Evolutionary conservation across 2,113 vertebrate species (phyloP).

Genomic region (Eurystomus gularis): DNA sequence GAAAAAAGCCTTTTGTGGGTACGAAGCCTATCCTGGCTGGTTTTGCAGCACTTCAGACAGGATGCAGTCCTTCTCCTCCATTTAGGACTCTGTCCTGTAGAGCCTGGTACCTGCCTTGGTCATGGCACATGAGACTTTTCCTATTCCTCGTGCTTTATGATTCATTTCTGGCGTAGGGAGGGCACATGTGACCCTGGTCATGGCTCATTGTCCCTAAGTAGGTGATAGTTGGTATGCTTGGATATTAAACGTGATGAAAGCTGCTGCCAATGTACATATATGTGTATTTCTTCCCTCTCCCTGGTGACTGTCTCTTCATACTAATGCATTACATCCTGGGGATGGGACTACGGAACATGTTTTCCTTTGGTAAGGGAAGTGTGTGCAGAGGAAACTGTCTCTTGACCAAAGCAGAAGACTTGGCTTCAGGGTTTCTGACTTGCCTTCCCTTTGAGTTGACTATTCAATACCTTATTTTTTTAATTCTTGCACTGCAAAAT

Average conservation of each 20-base stretch:
- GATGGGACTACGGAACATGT: not conserved
- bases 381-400: not conserved
- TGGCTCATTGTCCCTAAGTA: not conserved
- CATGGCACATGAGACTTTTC: not conserved
- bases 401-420: not conserved
- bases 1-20: not conserved
- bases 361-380: not conserved
- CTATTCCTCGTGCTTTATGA: not conserved
- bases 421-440: not conserved
- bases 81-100: not conserved
- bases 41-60: not conserved
- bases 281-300: not conserved
- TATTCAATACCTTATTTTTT: not conserved
- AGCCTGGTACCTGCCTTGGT: not conserved
- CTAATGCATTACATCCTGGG: not conserved
- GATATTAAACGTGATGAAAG: not conserved
- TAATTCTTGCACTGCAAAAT: accelerated
- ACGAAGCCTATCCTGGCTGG: not conserved
- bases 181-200: not conserved
- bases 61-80: not conserved
- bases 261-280: not conserved
- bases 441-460: not conserved
- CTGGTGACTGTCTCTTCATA: not conserved
- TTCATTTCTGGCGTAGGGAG: not conserved
- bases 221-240: not conserved